Base-by-base conservation (phyloP, 2,113 vertebrate genomes). In the Actinemys pallida region DNA sequence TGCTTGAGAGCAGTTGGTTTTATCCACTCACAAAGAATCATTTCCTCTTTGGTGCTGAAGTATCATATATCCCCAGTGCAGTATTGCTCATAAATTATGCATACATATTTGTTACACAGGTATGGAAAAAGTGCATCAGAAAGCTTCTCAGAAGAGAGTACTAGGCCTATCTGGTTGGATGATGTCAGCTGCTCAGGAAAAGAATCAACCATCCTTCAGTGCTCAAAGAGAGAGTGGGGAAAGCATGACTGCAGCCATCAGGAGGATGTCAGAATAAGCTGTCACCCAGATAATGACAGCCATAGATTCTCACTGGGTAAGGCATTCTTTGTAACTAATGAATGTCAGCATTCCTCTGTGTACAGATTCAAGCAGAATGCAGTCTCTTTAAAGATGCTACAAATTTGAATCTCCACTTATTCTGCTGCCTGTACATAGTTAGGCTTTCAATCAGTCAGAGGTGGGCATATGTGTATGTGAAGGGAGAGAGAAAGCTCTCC, bases 131-230 rank as follows among this genome's bases (percentile, higher is more conserved):
- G 96, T 4, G 90, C 96, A 4, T 84, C 97, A 2, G 97, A 97
- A 78, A 96, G 95, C 86, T 97, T 94, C 80, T 98, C 98, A 5
- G 98, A 98, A 87, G 97, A 93, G 87, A 97, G 97, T 42, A 65
- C 95, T 2, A 98, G 98, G 94, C 98, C 98, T 45, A 99, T 99
- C 96, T 98, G 99, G 97, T 62, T 99, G 98, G 99, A 99, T 69
- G 99, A 99, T 19, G 98, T 99, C 93, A 98, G 97, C 96, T 99
- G 99, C 97, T 99, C 98, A 0, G 99, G 99, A 88, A 99, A 98
- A 96, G 99, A 99, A 93, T 96, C 98, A 5, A 96, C 98, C 50
- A 93, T 99, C 5, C 89, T 98, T 69, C 98, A 99, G 50, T 99
- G 99, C 87, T 98, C 97, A 47, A 97, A 94, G 91, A 96, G 97